Conservation (phyloP, 1,140 invertebrate genomes). For the Magallana gigas region DNA sequence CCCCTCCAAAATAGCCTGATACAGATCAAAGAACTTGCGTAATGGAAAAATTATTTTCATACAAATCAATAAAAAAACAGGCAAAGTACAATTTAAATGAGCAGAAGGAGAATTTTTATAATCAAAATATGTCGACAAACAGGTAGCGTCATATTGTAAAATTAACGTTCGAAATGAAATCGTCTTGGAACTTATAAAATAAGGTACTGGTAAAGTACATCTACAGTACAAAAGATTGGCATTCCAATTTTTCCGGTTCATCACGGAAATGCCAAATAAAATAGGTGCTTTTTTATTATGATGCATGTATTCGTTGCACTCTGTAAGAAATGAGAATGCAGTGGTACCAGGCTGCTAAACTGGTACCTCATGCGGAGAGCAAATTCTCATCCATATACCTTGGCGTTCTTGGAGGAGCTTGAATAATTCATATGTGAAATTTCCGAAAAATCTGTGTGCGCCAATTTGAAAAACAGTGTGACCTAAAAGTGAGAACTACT, state of each 20-base stretch:
- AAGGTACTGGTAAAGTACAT: slow-evolving; percentile 19
- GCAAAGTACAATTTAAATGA: slow-evolving; percentile 27
- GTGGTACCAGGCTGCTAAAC: neutral
- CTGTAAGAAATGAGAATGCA: neutral
- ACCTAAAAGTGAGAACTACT: neutral
- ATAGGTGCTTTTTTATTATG: neutral
- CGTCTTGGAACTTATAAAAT: neutral
- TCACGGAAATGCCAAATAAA: slow-evolving; percentile 30
- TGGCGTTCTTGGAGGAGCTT: neutral
- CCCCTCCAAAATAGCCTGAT: neutral
- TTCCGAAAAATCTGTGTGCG: slow-evolving; percentile 1
- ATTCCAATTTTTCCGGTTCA: slow-evolving; percentile 29
- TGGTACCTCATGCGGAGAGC: slow-evolving; percentile 19
- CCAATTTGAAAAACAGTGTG: neutral
- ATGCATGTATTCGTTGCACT: slow-evolving; percentile 30
- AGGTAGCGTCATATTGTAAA: neutral
- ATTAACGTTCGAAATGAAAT: neutral
- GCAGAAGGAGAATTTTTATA: neutral
- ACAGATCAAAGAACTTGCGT: slow-evolving; percentile 9
- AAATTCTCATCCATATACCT: neutral
- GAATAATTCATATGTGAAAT: neutral
- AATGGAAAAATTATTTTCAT: slow-evolving; percentile 17
- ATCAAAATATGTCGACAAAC: neutral
- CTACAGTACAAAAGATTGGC: slow-evolving; percentile 1
- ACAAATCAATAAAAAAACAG: slow-evolving; percentile 6